Evolutionary conservation across 2,797 vertebrate genomes (phyloP).

Genomic region (Urocyon cinereoargenteus): DNA sequence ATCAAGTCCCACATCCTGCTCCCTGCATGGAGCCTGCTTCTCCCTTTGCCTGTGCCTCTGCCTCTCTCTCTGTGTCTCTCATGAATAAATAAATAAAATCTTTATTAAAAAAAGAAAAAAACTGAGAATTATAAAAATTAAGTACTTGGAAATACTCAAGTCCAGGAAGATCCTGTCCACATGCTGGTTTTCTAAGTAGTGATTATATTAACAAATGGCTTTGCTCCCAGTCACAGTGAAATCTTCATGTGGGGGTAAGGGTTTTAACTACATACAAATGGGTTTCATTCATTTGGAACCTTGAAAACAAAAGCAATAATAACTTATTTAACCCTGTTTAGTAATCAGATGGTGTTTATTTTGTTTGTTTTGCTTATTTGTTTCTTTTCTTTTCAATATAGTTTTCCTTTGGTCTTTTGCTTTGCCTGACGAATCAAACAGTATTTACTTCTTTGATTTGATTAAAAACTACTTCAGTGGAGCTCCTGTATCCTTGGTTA

Average conservation of each 20-base stretch:
- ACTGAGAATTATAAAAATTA: background rate
- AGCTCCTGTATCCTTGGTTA: background rate
- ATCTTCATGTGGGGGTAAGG: background rate
- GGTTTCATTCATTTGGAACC: background rate
- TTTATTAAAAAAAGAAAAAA: background rate
- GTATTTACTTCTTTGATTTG: background rate
- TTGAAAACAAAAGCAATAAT: background rate
- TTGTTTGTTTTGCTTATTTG: background rate
- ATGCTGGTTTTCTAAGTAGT: background rate
- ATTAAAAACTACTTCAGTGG: background rate
- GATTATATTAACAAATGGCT: background rate
- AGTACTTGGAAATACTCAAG: background rate
- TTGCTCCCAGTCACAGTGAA: background rate
- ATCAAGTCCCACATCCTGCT: no score
- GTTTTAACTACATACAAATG: background rate
- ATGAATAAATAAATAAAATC: no score
- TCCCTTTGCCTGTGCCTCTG: no score
- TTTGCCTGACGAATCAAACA: background rate
- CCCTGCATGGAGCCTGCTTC: no score
- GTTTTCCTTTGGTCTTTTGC: background rate
- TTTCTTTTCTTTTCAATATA: background rate
- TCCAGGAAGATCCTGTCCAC: background rate
- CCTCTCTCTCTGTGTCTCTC: no score
- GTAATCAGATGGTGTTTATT: background rate
- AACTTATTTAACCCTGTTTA: background rate